phyloP scores from a whole-genome alignment of 35 echinoderm and acorn worm species.

The Apostichopus parvimensis region DNA sequence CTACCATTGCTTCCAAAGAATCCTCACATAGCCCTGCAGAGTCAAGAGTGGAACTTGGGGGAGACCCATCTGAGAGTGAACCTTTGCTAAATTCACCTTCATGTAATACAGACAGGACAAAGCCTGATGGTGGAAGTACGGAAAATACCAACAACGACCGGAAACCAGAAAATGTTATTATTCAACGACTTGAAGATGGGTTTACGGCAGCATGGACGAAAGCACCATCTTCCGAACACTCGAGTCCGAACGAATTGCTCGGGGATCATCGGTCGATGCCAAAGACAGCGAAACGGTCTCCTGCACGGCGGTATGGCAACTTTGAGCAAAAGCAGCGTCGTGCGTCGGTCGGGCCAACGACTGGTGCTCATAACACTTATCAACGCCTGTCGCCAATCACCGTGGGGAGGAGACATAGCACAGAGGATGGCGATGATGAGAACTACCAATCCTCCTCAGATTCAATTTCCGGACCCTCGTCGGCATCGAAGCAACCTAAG shows the following conservation, averaged over 20 bases:
- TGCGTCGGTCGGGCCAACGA: conserved; percentile 40
- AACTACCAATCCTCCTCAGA: conserved; percentile 48
- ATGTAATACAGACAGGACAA: conserved; percentile 17
- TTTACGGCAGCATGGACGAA: conserved; percentile 93
- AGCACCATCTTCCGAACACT: conserved; percentile 62
- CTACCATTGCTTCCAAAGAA: conserved; percentile 66
- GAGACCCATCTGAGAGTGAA: conserved; percentile 46
- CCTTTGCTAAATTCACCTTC: conserved; percentile 55
- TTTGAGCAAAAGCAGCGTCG: conserved; percentile 38
- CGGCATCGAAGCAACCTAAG: conserved; percentile 30
- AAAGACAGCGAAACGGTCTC: conserved; percentile 44
- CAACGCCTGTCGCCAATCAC: conserved; percentile 13
- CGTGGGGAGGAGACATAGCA: background rate
- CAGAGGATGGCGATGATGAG: conserved; percentile 54
- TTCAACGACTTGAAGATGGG: conserved; percentile 84
- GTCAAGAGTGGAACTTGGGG: conserved; percentile 17
- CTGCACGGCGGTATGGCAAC: conserved; percentile 8
- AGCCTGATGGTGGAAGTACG: conserved; percentile 27
- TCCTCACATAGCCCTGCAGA: conserved; percentile 53
- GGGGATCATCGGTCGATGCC: conserved; percentile 18
- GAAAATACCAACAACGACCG: conserved; percentile 27
- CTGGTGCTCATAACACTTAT: conserved; percentile 26
- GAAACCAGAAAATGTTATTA: conserved; percentile 58
- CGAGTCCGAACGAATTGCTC: conserved; percentile 34
- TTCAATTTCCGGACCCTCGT: conserved; percentile 23